Evolutionary conservation across 2,888 invertebrate genomes (phyloP).

Genomic region (Drosophila mercatorum): DNA sequence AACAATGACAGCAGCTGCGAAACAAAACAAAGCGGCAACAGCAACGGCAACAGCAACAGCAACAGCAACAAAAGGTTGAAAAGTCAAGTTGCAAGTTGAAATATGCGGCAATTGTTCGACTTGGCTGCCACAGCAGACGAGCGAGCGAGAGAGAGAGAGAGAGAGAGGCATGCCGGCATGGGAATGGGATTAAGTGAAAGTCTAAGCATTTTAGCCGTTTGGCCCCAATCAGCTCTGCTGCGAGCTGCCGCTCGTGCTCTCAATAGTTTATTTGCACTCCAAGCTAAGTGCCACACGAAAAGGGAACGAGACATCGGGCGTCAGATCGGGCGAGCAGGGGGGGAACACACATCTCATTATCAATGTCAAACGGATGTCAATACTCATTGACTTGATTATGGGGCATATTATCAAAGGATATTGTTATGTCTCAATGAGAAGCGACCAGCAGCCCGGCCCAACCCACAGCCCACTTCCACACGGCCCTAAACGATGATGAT

Average conservation of each 20-base stretch:
- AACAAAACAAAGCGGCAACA: slow-evolving; percentile 34
- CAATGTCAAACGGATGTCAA: slow-evolving; percentile 78
- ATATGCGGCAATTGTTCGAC: slow-evolving; percentile 70
- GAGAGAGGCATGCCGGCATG: background rate
- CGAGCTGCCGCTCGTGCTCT: slow-evolving; percentile 35
- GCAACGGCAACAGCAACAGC: slow-evolving; percentile 21
- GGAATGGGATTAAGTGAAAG: slow-evolving; percentile 55
- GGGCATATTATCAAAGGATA: slow-evolving; percentile 76
- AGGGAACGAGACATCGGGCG: background rate
- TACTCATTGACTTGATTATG: slow-evolving; percentile 72
- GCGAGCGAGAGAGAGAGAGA: background rate
- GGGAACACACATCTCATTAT: slow-evolving; percentile 60
- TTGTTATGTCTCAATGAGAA: slow-evolving; percentile 73
- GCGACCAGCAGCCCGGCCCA: background rate
- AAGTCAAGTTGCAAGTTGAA: slow-evolving; percentile 78
- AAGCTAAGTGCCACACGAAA: slow-evolving; percentile 42
- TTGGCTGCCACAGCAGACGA: slow-evolving; percentile 29
- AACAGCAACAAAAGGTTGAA: slow-evolving; percentile 53
- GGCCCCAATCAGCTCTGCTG: slow-evolving; percentile 56
- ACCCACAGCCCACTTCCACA: background rate
- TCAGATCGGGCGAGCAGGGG: background rate
- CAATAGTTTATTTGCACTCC: slow-evolving; percentile 63
- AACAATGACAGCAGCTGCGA: slow-evolving; percentile 70
- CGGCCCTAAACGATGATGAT: slow-evolving; percentile 34
- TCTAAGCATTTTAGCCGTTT: slow-evolving; percentile 56